Evolutionary conservation across 2,797 vertebrate genomes (phyloP), one percentile per base, ranked within the genome.

Genomic region (Rhinogobio ventralis): DNA sequence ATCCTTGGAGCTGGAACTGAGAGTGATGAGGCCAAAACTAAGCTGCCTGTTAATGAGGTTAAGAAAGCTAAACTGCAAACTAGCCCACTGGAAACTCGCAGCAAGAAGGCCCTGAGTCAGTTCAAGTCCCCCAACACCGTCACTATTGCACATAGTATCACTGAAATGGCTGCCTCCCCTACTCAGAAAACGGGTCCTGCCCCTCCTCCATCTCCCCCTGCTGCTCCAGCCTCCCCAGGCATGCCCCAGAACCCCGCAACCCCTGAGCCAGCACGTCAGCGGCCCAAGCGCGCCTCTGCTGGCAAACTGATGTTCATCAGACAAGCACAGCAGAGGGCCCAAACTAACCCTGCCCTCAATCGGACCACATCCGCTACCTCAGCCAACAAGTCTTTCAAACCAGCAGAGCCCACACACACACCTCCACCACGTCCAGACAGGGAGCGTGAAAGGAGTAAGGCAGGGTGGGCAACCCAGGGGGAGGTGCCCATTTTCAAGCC

Each of bases 261-360:
- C 77, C 94, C 92, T 79, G 96, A 95, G 93, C 92, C 96, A 84
- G 96, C 97, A 92, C 96, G 97, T 91, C 98, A 96, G 93, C 95
- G 98, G 93, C 98, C 97, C 42, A 97, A 97, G 93, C 95, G 98
- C 92, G 96, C 94, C 79, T 96, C 95, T 85, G 96, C 97, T 89
- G 96, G 96, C 89, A 96, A 94, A 93, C 97, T 94, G 90, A 96
- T 96, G 94, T 95, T 96, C 94, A 97, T 96, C 94, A 96, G 97
- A 95, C 97, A 98, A 96, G 96, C 96, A 95, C 97, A 98, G 95
- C 96, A 97, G 91, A 94, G 94, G 92, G 94, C 94, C 94, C 93
- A 90, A 94, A 93, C 95, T 95, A 95, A 94, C 96, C 95, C 95
- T 89, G 87, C 94, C 93, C 95, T 94, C 96, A 96, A 94, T 96